These are phyloP conservation scores for Lutjanus erythropterus DNA, from an alignment of 2,113 vertebrate species.

Conservation along the genomic window DNA sequence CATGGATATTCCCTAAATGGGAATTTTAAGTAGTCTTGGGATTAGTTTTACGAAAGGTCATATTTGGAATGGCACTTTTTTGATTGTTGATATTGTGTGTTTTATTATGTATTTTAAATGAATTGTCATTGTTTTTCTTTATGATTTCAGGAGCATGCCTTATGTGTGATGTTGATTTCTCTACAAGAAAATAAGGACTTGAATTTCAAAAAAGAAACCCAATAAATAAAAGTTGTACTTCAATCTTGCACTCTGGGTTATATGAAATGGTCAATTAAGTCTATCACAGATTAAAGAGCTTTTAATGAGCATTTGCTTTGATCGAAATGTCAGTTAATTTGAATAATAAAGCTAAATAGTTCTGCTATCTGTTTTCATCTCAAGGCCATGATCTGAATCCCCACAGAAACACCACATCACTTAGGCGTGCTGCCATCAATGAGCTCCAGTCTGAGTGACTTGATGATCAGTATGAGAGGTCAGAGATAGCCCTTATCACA, in stretches of 20 bases:
- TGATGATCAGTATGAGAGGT: not conserved
- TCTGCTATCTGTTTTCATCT: slow-evolving; percentile 1
- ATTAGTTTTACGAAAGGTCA: not conserved
- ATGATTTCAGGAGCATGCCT: not conserved
- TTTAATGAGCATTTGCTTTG: not conserved
- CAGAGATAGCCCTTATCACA: not conserved
- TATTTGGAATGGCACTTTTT: not conserved
- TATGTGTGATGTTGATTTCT: not conserved
- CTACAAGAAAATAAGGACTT: not conserved
- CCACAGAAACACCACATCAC: slow-evolving; percentile 11
- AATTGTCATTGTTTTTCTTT: not conserved
- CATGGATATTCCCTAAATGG: not conserved
- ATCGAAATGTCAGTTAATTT: not conserved
- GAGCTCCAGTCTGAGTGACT: not conserved
- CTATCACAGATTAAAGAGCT: not conserved
- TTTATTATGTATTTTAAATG: not conserved
- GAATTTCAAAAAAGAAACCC: too few species aligned
- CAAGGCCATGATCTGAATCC: slow-evolving; percentile 2
- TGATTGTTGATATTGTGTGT: not conserved
- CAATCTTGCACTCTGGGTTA: too few species aligned
- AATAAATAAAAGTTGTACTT: not conserved
- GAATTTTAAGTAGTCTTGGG: not conserved
- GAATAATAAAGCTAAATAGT: not conserved
- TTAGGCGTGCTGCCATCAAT: slow-evolving; percentile 22
- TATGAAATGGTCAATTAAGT: not conserved